phyloP scores from a whole-genome alignment of 53 echinoderm and acorn worm species.

The Antedon mediterranea region DNA sequence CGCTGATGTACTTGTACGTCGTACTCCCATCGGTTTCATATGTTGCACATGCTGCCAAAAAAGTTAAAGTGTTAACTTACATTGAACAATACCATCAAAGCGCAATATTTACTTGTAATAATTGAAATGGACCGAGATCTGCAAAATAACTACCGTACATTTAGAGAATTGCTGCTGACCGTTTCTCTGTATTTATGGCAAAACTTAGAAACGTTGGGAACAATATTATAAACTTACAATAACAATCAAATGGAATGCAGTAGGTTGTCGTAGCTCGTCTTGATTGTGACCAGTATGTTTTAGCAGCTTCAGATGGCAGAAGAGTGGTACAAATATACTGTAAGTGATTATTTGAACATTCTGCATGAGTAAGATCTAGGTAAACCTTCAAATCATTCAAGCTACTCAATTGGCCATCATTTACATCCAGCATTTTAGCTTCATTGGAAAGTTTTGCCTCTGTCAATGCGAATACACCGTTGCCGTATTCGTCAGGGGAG shows the following conservation, averaged over 20 bases:
- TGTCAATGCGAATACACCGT: neutral
- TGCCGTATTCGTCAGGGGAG: slow-evolving; percentile 1
- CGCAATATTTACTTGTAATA: no score
- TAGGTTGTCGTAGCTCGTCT: slow-evolving; percentile 4
- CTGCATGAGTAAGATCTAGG: slow-evolving; percentile 13
- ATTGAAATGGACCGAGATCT: no score
- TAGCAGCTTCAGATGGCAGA: slow-evolving; percentile 22
- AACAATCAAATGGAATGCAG: slow-evolving; percentile 13
- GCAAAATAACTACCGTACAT: no score
- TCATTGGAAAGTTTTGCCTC: neutral
- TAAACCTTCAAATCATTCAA: slow-evolving; percentile 1
- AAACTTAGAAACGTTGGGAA: no score
- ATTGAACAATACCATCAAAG: no score
- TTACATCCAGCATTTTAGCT: slow-evolving; percentile 12
- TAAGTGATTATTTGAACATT: slow-evolving; percentile 13
- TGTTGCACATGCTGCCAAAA: neutral
- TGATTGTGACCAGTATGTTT: slow-evolving; percentile 18
- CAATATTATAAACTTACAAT: slow-evolving; percentile 11
- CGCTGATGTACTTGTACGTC: neutral
- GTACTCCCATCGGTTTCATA: neutral
- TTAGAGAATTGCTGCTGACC: no score
- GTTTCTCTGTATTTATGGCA: no score
- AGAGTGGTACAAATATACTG: slow-evolving; percentile 18
- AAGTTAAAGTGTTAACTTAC: neutral
- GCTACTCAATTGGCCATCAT: neutral